These are phyloP conservation scores for Yponomeuta sedellus DNA, from an alignment of 2,888 invertebrate species.

Conservation along the genomic window DNA sequence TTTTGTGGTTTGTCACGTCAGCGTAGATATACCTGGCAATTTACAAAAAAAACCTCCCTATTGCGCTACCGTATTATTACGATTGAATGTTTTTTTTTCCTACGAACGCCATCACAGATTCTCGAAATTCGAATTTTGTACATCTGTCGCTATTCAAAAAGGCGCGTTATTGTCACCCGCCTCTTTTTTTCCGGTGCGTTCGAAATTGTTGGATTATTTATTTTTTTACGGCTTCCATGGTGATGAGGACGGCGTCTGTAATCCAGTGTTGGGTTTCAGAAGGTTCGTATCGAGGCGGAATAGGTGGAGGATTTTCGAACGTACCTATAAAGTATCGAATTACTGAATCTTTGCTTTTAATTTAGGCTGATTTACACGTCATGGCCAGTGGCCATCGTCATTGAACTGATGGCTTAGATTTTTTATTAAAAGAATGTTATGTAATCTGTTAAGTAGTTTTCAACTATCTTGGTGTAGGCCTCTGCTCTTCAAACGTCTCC, in stretches of 20 bases:
- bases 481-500: no score
- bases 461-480: no score
- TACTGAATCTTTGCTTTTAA: slow-evolving; percentile 14
- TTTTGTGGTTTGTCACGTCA: slow-evolving; percentile 37
- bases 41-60: slow-evolving; percentile 17
- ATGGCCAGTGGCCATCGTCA: no score
- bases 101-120: slow-evolving; percentile 51
- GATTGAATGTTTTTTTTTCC: slow-evolving; percentile 26
- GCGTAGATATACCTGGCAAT: slow-evolving; percentile 28
- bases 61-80: slow-evolving; percentile 39
- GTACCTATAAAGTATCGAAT: slow-evolving; percentile 26
- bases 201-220: slow-evolving; percentile 26
- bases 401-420: no score
- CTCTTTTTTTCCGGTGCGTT: slow-evolving; percentile 9
- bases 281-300: slow-evolving; percentile 23
- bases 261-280: slow-evolving; percentile 33
- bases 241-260: slow-evolving; percentile 29
- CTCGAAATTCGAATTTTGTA: slow-evolving; percentile 51
- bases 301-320: slow-evolving; percentile 27
- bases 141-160: slow-evolving; percentile 65
- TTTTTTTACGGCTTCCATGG: slow-evolving; percentile 30
- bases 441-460: no score
- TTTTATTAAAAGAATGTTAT: no score
- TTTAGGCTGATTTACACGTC: not conserved
- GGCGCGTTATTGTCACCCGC: slow-evolving; percentile 44